Conservation (phyloP, 1,140 invertebrate species). For the Dendrolimus punctatus region DNA sequence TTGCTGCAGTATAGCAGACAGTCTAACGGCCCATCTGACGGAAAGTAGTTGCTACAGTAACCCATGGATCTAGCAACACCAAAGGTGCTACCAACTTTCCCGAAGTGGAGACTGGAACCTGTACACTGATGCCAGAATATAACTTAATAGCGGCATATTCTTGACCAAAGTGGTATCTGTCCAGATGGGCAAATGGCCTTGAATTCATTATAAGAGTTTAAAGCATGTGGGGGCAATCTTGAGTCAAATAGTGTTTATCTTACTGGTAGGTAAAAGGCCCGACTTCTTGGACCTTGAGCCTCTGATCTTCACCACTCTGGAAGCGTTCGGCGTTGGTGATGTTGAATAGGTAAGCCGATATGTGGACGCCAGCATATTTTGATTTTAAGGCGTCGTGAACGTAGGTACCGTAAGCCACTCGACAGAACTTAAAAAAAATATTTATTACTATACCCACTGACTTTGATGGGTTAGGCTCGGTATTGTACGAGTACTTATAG, state of each 20-base stretch:
- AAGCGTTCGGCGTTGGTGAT: conserved; percentile 86
- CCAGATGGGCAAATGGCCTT: too few species aligned
- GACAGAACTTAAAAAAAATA: conserved; percentile 6
- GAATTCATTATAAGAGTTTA: too few species aligned
- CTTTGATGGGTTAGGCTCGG: too few species aligned
- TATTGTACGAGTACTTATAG: not conserved
- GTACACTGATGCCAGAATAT: too few species aligned
- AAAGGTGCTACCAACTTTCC: too few species aligned
- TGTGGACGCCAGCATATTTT: conserved; percentile 70
- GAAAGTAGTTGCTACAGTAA: too few species aligned
- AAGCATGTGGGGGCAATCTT: conserved; percentile 2
- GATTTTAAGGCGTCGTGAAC: conserved; percentile 20
- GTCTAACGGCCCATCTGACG: too few species aligned
- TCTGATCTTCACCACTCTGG: conserved; percentile 75
- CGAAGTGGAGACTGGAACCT: too few species aligned
- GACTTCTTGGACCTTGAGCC: conserved; percentile 81
- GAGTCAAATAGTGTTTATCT: conserved; percentile 30
- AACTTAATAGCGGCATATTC: too few species aligned
- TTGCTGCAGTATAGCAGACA: too few species aligned
- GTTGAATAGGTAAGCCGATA: conserved; percentile 89
- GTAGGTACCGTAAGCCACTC: conserved; percentile 15
- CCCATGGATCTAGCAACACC: too few species aligned
- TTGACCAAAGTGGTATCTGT: too few species aligned
- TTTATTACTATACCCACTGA: not conserved
- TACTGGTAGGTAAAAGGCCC: conserved; percentile 92